Conservation (phyloP, 2,113 vertebrate species). For the Euleptes europaea region DNA sequence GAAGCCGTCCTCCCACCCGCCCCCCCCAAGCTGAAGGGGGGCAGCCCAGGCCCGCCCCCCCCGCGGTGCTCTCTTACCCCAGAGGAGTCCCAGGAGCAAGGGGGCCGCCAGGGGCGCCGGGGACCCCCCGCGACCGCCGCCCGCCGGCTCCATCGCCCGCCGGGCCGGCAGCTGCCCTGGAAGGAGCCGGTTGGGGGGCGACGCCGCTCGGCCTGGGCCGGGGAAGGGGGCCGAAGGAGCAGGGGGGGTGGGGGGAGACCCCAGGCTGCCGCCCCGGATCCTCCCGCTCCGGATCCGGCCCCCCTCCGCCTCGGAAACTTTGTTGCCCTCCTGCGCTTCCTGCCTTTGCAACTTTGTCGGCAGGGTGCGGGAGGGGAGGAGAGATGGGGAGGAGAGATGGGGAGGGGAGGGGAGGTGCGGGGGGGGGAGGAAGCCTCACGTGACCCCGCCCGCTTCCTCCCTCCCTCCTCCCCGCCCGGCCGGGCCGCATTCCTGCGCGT, state of each 20-base stretch:
- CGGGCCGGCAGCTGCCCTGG: neutral
- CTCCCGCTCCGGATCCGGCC: conserved; percentile 14
- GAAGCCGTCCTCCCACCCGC: too few species aligned
- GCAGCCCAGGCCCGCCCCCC: too few species aligned
- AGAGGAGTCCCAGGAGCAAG: neutral
- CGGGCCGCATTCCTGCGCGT: neutral
- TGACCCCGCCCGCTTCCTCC: neutral
- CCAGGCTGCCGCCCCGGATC: conserved; percentile 24
- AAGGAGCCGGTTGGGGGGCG: accelerated
- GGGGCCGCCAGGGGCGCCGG: neutral
- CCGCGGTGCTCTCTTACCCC: neutral
- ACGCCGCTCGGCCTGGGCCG: neutral
- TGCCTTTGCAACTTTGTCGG: conserved; percentile 6
- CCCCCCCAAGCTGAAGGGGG: too few species aligned
- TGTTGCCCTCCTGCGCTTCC: conserved; percentile 13
- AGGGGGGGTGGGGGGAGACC: neutral
- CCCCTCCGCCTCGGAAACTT: conserved; percentile 7
- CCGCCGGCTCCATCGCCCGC: neutral
- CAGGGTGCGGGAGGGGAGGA: too few species aligned
- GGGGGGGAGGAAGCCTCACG: conserved; percentile 16
- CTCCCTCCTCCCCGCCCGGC: neutral
- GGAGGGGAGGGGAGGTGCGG: too few species aligned
- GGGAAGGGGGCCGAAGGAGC: neutral
- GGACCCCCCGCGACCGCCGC: neutral
- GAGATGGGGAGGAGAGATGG: too few species aligned